Percentiles rank a stretch among this genome's conserved stretches.
phyloP scores from a whole-genome alignment of 2,888 invertebrate species.

The Luperina testacea region DNA sequence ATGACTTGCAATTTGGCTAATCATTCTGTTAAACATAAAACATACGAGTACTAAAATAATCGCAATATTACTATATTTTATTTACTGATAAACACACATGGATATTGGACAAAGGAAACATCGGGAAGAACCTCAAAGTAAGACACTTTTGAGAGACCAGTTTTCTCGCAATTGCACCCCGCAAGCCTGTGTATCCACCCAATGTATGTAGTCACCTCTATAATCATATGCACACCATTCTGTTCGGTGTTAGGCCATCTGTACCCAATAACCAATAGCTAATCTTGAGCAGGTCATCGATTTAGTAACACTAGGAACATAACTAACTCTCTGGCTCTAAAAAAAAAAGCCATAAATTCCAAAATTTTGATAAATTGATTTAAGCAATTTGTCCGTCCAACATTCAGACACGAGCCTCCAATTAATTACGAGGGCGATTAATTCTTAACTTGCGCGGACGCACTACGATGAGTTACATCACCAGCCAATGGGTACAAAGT shows the following conservation, averaged over 20 bases:
- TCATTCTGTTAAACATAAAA: neutral
- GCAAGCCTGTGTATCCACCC: neutral
- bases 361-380: neutral
- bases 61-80: neutral
- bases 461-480: slow-evolving; percentile 37
- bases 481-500: slow-evolving; percentile 21
- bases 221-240: neutral
- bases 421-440: slow-evolving; percentile 38
- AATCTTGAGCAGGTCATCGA: neutral
- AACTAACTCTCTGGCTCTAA: neutral
- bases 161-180: neutral
- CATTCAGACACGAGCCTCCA: slow-evolving; percentile 15
- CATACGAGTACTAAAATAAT: neutral
- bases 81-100: neutral
- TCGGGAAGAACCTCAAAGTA: neutral
- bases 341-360: neutral
- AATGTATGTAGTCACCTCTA: neutral
- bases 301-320: neutral
- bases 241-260: neutral
- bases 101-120: neutral
- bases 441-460: slow-evolving; percentile 7
- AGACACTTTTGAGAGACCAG: neutral
- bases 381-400: slow-evolving; percentile 15
- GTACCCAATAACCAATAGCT: neutral
- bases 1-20: neutral